Percentiles rank a stretch among this genome's conserved stretches.
phyloP scores from a whole-genome alignment of 1,140 invertebrate species.

The Polypedilum vanderplanki region DNA sequence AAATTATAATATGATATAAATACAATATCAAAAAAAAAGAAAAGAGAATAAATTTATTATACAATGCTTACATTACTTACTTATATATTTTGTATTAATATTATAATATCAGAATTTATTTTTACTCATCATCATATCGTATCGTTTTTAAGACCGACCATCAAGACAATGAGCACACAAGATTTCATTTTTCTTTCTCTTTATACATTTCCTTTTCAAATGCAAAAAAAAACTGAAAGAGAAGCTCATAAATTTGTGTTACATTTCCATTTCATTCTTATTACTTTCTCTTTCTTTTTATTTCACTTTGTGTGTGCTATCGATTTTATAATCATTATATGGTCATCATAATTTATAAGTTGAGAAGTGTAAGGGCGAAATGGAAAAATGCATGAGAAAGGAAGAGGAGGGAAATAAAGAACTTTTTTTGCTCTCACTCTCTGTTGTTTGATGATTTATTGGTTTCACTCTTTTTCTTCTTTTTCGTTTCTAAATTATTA shows the following conservation, averaged over 20 bases:
- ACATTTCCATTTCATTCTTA: slow-evolving; percentile 1
- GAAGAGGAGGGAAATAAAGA: no score
- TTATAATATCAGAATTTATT: background rate
- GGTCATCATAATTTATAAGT: background rate
- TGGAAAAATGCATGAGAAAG: no score
- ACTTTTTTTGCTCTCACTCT: no score
- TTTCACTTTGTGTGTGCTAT: background rate
- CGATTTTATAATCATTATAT: slow-evolving; percentile 14
- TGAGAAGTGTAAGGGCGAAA: no score
- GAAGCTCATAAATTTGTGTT: slow-evolving; percentile 18
- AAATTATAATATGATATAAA: background rate
- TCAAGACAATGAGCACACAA: background rate
- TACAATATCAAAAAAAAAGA: no score
- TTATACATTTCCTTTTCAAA: background rate
- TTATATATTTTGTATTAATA: slow-evolving; percentile 22
- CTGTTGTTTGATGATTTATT: no score
- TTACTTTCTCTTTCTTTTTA: background rate
- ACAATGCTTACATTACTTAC: no score
- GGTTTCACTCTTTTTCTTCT: no score
- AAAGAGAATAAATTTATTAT: no score
- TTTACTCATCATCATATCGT: background rate
- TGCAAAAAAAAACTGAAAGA: background rate
- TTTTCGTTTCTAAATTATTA: no score
- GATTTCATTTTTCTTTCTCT: background rate
- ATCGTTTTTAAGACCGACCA: background rate